These are phyloP conservation scores for Parazoanthus darwini DNA, from an alignment of 92 coral and sea anemone genomes.

Conservation along the genomic window DNA sequence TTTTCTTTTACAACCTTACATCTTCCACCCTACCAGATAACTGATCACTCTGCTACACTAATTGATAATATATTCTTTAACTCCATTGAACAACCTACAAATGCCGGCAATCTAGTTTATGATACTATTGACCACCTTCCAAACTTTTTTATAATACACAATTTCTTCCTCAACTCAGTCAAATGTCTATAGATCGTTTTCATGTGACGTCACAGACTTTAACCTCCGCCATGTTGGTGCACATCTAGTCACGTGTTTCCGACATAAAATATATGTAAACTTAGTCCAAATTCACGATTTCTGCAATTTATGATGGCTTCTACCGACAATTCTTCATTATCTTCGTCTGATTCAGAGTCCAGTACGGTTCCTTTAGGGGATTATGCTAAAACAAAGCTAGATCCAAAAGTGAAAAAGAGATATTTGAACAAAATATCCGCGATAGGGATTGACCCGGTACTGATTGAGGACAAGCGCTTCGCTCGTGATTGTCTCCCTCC, in stretches of 20 bases:
- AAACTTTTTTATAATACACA: no score
- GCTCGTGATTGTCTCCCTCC: constrained; percentile 59
- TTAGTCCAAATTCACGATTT: neutral
- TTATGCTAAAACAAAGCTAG: constrained; percentile 47
- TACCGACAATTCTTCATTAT: neutral
- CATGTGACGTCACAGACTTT: neutral
- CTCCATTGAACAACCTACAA: no score
- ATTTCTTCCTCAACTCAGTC: no score
- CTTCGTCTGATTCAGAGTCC: neutral
- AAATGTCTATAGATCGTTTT: neutral
- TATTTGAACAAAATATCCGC: constrained; percentile 50
- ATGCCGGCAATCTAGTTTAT: no score
- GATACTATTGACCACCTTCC: no score
- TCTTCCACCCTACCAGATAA: no score
- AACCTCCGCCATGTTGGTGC: neutral
- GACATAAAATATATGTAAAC: neutral
- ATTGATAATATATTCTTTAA: no score
- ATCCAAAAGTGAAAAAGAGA: constrained; percentile 27
- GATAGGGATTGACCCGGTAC: constrained; percentile 56
- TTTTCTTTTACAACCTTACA: neutral
- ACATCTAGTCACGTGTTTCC: neutral
- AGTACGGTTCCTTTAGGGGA: constrained; percentile 31
- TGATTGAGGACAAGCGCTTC: constrained; percentile 45
- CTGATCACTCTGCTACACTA: no score
- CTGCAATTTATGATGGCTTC: neutral